Conservation (phyloP, 2,888 invertebrate genomes). For the Spodoptera exigua region DNA sequence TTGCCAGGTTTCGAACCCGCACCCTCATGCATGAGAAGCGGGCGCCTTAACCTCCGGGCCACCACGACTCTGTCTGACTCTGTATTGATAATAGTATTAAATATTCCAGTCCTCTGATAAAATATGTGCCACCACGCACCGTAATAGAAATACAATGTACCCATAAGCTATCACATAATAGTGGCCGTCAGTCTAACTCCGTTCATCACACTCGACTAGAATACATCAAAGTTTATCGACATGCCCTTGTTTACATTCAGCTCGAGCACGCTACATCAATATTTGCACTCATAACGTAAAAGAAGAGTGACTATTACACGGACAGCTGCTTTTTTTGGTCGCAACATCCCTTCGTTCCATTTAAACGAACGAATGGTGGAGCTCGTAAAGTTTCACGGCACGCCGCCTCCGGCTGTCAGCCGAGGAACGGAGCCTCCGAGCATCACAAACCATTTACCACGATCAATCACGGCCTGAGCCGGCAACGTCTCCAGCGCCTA, state of each 20-base stretch:
- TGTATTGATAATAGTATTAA: too few relatives aligned
- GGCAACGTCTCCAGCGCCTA: slow-evolving; percentile 69
- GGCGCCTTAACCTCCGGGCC: too few relatives aligned
- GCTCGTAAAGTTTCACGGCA: slow-evolving; percentile 77
- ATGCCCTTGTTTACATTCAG: slow-evolving; percentile 58
- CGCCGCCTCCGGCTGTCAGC: slow-evolving; percentile 69
- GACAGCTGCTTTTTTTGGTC: slow-evolving; percentile 60
- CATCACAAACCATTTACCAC: slow-evolving; percentile 80
- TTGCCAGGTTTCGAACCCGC: too few relatives aligned
- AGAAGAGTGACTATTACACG: slow-evolving; percentile 57
- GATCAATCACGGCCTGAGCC: slow-evolving; percentile 77
- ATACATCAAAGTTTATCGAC: slow-evolving; percentile 57
- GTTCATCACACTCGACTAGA: slow-evolving; percentile 50
- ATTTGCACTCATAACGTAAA: slow-evolving; percentile 59
- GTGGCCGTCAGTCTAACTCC: slow-evolving; percentile 40
- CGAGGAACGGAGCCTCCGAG: slow-evolving; percentile 56
- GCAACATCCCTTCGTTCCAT: slow-evolving; percentile 56
- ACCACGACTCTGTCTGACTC: too few relatives aligned
- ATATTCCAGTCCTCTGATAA: slow-evolving; percentile 19
- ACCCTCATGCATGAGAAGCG: too few relatives aligned
- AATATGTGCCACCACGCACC: slow-evolving; percentile 27
- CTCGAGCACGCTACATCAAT: slow-evolving; percentile 55
- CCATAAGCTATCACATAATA: slow-evolving; percentile 41
- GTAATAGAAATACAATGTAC: slow-evolving; percentile 27
- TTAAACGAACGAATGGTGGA: slow-evolving; percentile 59